Percentiles rank a stretch among this genome's conserved stretches.
phyloP scores from a whole-genome alignment of 2,797 vertebrate species.

The Agapornis canus region DNA sequence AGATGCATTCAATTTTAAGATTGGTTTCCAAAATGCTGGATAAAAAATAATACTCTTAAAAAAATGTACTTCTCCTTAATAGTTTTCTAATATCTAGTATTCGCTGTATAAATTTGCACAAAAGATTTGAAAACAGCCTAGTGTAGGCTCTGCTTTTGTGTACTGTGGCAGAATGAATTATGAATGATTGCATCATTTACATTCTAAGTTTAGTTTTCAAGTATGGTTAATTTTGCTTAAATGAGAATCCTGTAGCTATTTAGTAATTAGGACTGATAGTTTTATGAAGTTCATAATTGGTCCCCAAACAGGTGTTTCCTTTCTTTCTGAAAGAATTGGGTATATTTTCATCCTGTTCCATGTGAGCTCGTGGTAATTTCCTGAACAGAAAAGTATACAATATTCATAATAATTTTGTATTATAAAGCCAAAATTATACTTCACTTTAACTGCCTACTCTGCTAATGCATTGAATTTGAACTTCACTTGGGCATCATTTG shows the following conservation, averaged over 20 bases:
- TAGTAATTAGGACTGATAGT: slow-evolving; percentile 77
- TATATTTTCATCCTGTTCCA: slow-evolving; percentile 57
- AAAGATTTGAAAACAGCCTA: slow-evolving; percentile 41
- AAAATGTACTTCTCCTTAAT: not conserved
- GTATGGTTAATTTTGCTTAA: slow-evolving; percentile 78
- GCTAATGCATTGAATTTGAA: not conserved
- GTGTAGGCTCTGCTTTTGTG: slow-evolving; percentile 63
- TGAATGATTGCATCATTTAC: slow-evolving; percentile 78
- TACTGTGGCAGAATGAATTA: slow-evolving; percentile 73
- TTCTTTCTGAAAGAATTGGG: slow-evolving; percentile 5
- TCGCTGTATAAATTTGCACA: slow-evolving; percentile 34
- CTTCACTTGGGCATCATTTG: not conserved
- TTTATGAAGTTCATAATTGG: slow-evolving; percentile 72
- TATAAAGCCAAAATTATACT: slow-evolving; percentile 3
- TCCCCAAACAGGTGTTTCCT: slow-evolving; percentile 75
- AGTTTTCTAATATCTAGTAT: slow-evolving; percentile 23
- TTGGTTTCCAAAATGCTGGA: slow-evolving; percentile 20
- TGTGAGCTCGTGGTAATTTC: slow-evolving; percentile 31
- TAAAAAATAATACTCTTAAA: not conserved
- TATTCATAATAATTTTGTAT: not conserved
- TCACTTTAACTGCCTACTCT: not conserved
- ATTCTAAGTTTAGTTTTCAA: slow-evolving; percentile 79
- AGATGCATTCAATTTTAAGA: not conserved
- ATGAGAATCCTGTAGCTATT: slow-evolving; percentile 74
- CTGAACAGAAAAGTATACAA: not conserved